phyloP scores from a whole-genome alignment of 1,140 invertebrate species.

The Patella vulgata region DNA sequence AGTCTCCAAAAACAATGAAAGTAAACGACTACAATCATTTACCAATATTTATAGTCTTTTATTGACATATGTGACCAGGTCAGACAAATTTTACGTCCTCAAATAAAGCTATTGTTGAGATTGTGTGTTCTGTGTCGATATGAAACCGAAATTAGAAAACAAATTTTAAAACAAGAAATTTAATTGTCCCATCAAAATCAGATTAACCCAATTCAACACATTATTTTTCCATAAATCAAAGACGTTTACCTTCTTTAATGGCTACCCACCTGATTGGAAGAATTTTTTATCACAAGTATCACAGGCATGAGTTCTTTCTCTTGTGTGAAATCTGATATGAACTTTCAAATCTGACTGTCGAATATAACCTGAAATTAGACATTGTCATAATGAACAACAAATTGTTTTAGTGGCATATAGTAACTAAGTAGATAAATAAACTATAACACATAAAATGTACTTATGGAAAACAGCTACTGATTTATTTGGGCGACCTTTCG shows the following conservation, averaged over 20 bases:
- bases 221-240: not conserved
- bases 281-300: slow-evolving; percentile 60
- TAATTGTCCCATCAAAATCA: not conserved
- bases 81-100: not conserved
- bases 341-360: slow-evolving; percentile 60
- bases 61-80: not conserved
- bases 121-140: not conserved
- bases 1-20: not conserved
- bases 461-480: not conserved
- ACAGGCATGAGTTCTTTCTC: slow-evolving; percentile 60
- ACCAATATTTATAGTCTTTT: not conserved
- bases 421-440: not conserved
- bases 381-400: not conserved
- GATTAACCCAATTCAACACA: not conserved
- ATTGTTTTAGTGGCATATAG: not conserved
- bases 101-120: not conserved
- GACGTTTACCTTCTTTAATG: not conserved
- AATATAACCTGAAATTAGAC: slow-evolving; percentile 54
- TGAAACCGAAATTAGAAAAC: not conserved
- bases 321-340: slow-evolving; percentile 63
- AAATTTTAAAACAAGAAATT: not conserved
- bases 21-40: not conserved
- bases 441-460: not conserved
- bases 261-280: slow-evolving; percentile 57
- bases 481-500: not conserved